Percentiles rank a stretch among this genome's conserved stretches.
Evolutionary conservation across 2,797 vertebrate species (phyloP).

Genomic region (Sebastes goodei): DNA sequence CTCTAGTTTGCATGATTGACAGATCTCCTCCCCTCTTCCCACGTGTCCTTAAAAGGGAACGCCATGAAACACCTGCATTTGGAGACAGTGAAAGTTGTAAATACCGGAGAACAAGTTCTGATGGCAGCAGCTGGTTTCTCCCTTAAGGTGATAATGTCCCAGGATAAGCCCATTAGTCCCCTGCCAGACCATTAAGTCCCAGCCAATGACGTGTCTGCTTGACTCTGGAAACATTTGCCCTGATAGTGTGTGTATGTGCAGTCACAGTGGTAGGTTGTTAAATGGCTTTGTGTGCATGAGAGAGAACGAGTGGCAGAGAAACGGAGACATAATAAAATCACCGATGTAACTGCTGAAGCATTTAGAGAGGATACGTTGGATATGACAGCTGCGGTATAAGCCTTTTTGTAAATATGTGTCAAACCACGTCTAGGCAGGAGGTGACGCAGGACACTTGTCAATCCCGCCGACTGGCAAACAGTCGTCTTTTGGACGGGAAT

Average conservation of each 20-base stretch:
- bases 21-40: background rate
- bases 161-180: constrained; percentile 45
- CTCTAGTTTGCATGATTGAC: background rate
- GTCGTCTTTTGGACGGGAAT: constrained; percentile 35
- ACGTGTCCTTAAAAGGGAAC: constrained; percentile 1
- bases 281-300: constrained; percentile 2
- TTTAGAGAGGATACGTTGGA: constrained; percentile 63
- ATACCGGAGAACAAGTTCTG: constrained; percentile 47
- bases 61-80: constrained; percentile 46
- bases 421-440: constrained; percentile 34
- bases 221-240: constrained; percentile 42
- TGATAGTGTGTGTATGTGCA: background rate
- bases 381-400: constrained; percentile 46
- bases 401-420: constrained; percentile 21
- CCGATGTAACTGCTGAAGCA: constrained; percentile 50
- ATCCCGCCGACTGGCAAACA: constrained; percentile 54
- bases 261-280: background rate
- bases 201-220: constrained; percentile 31
- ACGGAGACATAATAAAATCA: background rate
- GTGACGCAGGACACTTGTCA: constrained; percentile 60
- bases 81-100: constrained; percentile 43
- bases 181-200: constrained; percentile 30
- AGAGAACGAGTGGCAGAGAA: background rate
- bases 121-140: constrained; percentile 58
- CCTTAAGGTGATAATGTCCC: constrained; percentile 52